Percentiles rank a stretch among this genome's conserved stretches.
phyloP scores from a whole-genome alignment of 1,140 invertebrate species.

The Homarus americanus region DNA sequence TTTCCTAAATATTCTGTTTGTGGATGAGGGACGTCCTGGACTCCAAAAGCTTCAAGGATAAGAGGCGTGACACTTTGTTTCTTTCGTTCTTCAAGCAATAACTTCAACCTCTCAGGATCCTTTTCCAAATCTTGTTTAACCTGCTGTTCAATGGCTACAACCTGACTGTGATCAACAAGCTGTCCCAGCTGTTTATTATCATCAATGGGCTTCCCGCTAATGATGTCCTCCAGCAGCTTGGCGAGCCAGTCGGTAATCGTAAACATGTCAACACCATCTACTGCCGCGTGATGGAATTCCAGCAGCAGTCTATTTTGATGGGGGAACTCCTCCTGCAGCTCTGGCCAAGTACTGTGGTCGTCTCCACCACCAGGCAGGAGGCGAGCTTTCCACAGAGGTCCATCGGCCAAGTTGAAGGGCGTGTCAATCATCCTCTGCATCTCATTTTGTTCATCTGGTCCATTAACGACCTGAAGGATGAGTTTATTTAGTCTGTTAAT shows the following conservation, averaged over 20 bases:
- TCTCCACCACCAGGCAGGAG: background rate
- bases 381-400: background rate
- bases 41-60: conserved; percentile 10
- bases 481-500: background rate
- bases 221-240: background rate
- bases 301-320: background rate
- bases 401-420: background rate
- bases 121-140: conserved; percentile 4
- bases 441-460: background rate
- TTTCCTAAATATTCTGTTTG: background rate
- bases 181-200: background rate
- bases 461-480: background rate
- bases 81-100: background rate
- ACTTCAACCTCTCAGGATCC: background rate
- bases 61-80: background rate
- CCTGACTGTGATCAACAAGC: background rate
- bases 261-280: background rate
- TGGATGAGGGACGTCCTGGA: background rate
- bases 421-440: background rate
- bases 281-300: background rate
- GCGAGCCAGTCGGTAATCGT: background rate
- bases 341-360: background rate
- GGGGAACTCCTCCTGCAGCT: conserved; percentile 5
- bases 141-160: background rate
- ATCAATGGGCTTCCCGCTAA: background rate